These are phyloP conservation scores for Drosophila kanekoi DNA, from an alignment of 2,888 invertebrate species.

Conservation along the genomic window DNA sequence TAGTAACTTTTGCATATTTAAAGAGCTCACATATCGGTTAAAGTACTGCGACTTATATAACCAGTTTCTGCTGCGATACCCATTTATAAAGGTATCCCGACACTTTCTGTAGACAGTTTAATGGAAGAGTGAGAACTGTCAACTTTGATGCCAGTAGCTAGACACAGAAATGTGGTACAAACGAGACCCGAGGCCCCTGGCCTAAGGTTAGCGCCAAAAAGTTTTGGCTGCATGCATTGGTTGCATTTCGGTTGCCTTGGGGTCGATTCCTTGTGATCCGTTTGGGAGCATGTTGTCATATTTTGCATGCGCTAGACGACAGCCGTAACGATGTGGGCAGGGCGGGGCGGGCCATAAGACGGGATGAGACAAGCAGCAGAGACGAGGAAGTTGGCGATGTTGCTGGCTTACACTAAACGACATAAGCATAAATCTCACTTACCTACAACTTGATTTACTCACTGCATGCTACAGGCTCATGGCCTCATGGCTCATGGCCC, in stretches of 20 bases:
- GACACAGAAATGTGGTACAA: slow-evolving; percentile 37
- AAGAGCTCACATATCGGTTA: not conserved
- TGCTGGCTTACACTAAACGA: slow-evolving; percentile 76
- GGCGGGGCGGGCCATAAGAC: not conserved
- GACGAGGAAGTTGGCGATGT: slow-evolving; percentile 40
- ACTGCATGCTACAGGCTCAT: slow-evolving; percentile 54
- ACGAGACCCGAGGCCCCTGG: slow-evolving; percentile 15
- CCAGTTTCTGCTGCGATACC: not conserved
- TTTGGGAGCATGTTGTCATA: slow-evolving; percentile 67
- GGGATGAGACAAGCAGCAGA: not conserved
- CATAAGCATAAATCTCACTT: slow-evolving; percentile 81
- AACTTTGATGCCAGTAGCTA: slow-evolving; percentile 46
- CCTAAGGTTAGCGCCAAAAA: slow-evolving; percentile 6
- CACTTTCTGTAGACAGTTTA: slow-evolving; percentile 26
- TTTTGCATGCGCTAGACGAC: slow-evolving; percentile 62
- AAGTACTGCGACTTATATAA: not conserved
- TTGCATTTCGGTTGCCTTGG: slow-evolving; percentile 42
- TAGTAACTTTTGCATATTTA: not conserved
- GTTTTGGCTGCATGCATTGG: slow-evolving; percentile 39
- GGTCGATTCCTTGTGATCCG: slow-evolving; percentile 37
- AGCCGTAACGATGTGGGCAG: slow-evolving; percentile 20
- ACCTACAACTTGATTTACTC: slow-evolving; percentile 81
- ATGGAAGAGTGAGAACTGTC: slow-evolving; percentile 34
- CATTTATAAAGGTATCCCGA: slow-evolving; percentile 25
- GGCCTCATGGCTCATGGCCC: slow-evolving; percentile 26